Conservation (phyloP, 2,888 invertebrate species). For the Perizoma affinitatum region DNA sequence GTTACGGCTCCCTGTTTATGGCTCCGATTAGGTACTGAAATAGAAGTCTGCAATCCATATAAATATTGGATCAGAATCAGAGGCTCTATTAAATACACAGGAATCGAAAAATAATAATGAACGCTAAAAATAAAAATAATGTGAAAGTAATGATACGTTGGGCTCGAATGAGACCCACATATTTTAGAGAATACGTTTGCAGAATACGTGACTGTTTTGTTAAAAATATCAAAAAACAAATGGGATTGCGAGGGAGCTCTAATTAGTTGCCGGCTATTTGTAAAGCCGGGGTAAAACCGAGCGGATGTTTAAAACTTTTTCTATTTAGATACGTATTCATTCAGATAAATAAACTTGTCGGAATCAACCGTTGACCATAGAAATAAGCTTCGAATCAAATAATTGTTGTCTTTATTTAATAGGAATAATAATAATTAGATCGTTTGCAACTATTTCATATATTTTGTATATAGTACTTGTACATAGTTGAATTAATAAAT, state of each 20-base stretch:
- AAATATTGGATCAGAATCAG: not conserved
- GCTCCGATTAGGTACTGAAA: constrained; percentile 27
- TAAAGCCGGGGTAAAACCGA: constrained; percentile 35
- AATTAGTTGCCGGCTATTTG: constrained; percentile 54
- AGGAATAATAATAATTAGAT: too few relatives aligned
- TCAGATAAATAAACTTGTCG: not conserved
- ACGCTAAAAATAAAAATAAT: constrained; percentile 10
- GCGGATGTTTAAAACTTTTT: constrained; percentile 33
- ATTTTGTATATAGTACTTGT: too few relatives aligned
- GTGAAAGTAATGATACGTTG: constrained; percentile 36
- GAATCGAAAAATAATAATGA: not conserved
- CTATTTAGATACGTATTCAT: not conserved
- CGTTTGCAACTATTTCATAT: too few relatives aligned
- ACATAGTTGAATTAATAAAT: too few relatives aligned
- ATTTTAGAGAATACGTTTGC: constrained; percentile 45
- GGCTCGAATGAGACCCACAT: constrained; percentile 45
- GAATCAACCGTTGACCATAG: too few relatives aligned
- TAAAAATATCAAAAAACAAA: constrained; percentile 54
- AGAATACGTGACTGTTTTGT: constrained; percentile 57
- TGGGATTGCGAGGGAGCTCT: constrained; percentile 50
- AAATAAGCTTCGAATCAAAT: too few relatives aligned
- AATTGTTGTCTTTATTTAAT: too few relatives aligned
- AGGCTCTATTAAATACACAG: not conserved
- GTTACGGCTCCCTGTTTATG: constrained; percentile 42
- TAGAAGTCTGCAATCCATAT: constrained; percentile 8